Evolutionary conservation across 2,113 vertebrate genomes (phyloP).

Genomic region (Tragelaphus imberbis): DNA sequence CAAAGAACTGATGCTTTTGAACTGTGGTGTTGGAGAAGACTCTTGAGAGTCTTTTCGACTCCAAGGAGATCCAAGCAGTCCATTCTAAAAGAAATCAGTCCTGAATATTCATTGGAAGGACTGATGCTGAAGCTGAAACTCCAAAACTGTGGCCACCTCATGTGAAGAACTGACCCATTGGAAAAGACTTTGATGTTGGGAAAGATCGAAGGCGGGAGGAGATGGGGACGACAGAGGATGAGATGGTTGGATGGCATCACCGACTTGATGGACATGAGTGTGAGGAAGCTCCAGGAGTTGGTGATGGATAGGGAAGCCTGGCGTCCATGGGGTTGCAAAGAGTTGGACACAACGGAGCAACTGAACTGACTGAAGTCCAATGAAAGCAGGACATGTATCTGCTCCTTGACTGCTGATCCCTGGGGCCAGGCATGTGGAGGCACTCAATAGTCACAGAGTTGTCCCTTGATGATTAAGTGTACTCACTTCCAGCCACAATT

Average conservation of each 20-base stretch:
- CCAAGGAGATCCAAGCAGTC: background rate
- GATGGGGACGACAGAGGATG: background rate
- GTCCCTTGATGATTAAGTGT: background rate
- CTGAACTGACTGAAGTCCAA: background rate
- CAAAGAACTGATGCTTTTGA: background rate
- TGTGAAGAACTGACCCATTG: background rate
- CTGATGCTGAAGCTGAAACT: background rate
- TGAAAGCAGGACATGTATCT: background rate
- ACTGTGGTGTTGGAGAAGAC: background rate
- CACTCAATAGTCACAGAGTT: rapidly evolving
- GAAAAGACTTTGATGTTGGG: background rate
- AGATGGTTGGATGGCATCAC: background rate
- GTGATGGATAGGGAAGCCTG: background rate
- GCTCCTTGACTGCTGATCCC: background rate
- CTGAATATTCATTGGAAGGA: background rate
- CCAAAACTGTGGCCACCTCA: background rate
- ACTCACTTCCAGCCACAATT: rapidly evolving
- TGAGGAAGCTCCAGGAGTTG: background rate
- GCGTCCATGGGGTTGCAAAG: background rate
- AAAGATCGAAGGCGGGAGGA: background rate
- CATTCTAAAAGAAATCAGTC: background rate
- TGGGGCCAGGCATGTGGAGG: rapidly evolving
- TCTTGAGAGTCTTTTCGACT: background rate
- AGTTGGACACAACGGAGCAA: background rate
- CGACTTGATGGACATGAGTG: background rate